Conservation (phyloP, 2,888 invertebrate species). For the Pseudococcus jackbeardsleyi region DNA sequence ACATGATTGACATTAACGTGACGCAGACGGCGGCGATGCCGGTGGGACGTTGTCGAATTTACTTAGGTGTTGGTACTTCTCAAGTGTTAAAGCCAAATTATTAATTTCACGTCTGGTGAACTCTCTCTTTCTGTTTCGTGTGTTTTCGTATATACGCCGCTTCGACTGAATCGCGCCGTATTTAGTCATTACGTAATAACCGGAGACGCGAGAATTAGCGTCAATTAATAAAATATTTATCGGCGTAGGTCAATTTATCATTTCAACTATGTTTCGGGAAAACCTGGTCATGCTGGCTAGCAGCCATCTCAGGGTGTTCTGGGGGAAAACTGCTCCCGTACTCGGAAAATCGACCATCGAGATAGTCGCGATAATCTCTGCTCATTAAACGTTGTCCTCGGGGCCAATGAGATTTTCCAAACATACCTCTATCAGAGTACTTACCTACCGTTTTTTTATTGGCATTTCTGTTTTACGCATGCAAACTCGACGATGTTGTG, state of each 20-base stretch:
- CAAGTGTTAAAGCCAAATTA: neutral
- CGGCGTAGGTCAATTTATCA: neutral
- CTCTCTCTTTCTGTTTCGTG: conserved; percentile 14
- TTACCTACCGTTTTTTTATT: neutral
- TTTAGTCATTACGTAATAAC: neutral
- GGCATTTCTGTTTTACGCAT: neutral
- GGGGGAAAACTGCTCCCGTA: no score
- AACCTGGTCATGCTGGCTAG: no score
- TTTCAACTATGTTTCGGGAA: neutral
- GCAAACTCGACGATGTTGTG: neutral
- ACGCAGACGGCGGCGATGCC: neutral
- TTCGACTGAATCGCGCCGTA: neutral
- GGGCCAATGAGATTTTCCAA: no score
- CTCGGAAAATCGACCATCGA: no score
- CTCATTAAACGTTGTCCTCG: no score
- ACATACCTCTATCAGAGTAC: no score
- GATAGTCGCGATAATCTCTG: no score
- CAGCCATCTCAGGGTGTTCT: no score
- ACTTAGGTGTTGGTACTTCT: neutral
- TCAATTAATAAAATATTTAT: neutral
- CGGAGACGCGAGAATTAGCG: neutral
- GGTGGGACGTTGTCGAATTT: neutral
- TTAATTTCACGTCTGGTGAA: conserved; percentile 9
- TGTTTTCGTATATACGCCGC: neutral
- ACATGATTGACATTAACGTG: neutral